A percentile compares a stretch with the other conserved stretches of the same genome.
These are phyloP conservation scores for Tadarida brasiliensis DNA, from an alignment of 2,797 vertebrate genomes.

Conservation along the genomic window DNA sequence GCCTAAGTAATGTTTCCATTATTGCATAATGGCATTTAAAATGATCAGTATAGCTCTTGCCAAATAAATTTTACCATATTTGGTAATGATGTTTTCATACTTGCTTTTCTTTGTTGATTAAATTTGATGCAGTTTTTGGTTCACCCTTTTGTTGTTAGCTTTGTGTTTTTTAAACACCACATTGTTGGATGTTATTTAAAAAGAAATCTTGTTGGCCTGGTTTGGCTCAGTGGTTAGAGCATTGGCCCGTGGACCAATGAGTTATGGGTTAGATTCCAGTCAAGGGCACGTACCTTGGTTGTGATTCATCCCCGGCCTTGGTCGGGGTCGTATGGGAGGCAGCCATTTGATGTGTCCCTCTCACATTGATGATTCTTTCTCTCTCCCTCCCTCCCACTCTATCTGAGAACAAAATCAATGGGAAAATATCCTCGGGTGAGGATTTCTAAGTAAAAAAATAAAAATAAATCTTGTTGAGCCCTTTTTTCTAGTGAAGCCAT, in stretches of 20 bases:
- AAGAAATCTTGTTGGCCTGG: not conserved
- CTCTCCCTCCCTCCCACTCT: no score
- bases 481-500: not conserved
- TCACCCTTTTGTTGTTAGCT: not conserved
- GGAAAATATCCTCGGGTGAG: no score
- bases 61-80: constrained; percentile 38
- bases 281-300: no score
- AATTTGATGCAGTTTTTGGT: not conserved
- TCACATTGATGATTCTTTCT: no score
- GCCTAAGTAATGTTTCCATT: constrained; percentile 33
- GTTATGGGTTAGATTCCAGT: no score
- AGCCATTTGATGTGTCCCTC: no score
- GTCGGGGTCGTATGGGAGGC: no score
- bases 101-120: constrained; percentile 11
- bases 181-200: not conserved
- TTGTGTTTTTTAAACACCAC: not conserved
- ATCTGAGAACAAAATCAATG: no score
- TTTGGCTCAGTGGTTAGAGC: no score
- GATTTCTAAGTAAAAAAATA: not conserved
- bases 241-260: no score
- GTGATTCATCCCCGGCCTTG: no score
- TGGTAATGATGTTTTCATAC: not conserved
- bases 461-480: not conserved
- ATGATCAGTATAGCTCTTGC: constrained; percentile 19
- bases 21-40: not conserved